Evolutionary conservation across 2,113 vertebrate genomes (phyloP).

Genomic region (Urocynchramus pylzowi): DNA sequence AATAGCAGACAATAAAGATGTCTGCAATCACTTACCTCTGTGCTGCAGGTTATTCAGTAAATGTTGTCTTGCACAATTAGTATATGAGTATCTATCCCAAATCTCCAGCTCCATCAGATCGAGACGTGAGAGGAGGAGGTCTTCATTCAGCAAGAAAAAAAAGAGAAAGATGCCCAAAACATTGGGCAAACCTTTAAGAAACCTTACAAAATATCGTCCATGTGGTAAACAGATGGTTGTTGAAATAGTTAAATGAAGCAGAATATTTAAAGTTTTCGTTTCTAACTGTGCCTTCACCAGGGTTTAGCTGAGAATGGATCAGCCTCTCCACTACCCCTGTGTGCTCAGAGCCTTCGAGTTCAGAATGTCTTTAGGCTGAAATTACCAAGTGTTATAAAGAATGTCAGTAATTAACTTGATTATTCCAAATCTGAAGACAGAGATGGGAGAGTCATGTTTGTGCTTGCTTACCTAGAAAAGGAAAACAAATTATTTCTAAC

Average conservation of each 20-base stretch:
- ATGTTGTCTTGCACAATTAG: background rate
- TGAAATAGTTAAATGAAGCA: background rate
- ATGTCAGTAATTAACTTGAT: conserved; percentile 9
- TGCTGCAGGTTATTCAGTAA: background rate
- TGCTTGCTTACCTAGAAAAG: background rate
- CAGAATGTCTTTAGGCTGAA: background rate
- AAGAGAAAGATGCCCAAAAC: background rate
- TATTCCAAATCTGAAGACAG: background rate
- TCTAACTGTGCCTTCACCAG: background rate
- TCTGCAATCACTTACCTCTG: background rate
- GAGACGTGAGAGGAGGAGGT: background rate
- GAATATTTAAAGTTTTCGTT: background rate
- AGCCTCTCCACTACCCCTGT: background rate
- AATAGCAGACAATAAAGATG: background rate
- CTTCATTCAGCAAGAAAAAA: background rate
- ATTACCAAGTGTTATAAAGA: background rate
- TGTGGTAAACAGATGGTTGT: background rate
- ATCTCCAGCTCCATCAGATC: background rate
- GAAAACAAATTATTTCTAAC: background rate
- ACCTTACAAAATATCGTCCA: background rate
- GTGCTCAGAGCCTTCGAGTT: background rate
- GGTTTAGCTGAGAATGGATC: background rate
- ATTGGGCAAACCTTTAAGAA: background rate
- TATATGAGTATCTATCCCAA: background rate
- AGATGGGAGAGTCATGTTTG: background rate